Evolutionary conservation across 2,113 vertebrate species (phyloP), one percentile per base, ranked within the genome.

Genomic region (Seriola dumerili): DNA sequence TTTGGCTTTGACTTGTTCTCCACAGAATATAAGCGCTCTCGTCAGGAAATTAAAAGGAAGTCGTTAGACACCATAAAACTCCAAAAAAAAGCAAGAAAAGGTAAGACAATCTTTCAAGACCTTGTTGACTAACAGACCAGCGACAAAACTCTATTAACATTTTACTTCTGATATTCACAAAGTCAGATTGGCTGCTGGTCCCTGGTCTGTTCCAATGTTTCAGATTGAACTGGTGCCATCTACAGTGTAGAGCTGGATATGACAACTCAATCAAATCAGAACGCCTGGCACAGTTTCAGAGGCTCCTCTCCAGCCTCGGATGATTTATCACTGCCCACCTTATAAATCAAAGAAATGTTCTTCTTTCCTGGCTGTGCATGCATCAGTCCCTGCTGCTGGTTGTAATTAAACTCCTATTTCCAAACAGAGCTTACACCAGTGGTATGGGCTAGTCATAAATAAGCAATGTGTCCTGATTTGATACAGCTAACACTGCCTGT

Each of bases 1-100:
- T 8, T 12, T 62, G 12, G 3, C 59, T 77, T 42, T 81, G 0
- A n/a, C 32, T 46, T 70, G 13, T 36, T 57, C 32, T 36, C 34
- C 5, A 8, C 94, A 99, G 98, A 99, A 89, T 99, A 99, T 93
- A 99, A 99, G 69, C 94, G 98, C 70, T 97, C 98, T 48, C 97
- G 98, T 44, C 98, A 99, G 0, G 98, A 99, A 94, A 99, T 99
- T 81, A 99, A 99, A 93, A 97, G 98, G 72, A 99, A 99, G 85
- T 99, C 98, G 0, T 96, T 98, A 0, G 98, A 99, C 88, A 99
- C 98, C 0, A 94, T 99, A 79, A 99, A 99, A 86, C 97, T 99
- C 14, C 98, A 99, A 94, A 99, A 99, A 85, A 99, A 99, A 72
- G 98, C 98, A 0, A 96, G 97, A 84, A 99, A 99, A 97, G 98